Conservation (phyloP, 2,797 vertebrate species). For the Macropus fuliginosus region DNA sequence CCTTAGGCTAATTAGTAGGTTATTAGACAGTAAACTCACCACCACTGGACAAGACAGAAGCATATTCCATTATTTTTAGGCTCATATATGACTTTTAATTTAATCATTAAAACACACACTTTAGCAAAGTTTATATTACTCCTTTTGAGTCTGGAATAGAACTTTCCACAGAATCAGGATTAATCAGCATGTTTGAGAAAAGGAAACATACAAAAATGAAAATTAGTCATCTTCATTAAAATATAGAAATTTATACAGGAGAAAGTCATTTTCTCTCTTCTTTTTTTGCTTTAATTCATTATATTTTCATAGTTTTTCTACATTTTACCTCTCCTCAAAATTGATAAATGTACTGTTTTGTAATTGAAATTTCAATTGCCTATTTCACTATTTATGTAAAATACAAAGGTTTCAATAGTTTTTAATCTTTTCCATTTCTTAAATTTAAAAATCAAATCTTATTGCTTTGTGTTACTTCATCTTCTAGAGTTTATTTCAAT, state of each 20-base stretch:
- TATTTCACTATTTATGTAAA: background rate
- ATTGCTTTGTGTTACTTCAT: background rate
- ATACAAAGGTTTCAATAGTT: constrained; percentile 11
- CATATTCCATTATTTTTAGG: background rate
- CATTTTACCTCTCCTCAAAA: rapidly evolving
- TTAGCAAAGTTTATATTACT: background rate
- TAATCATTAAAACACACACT: background rate
- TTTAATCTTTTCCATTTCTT: background rate
- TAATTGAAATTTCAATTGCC: background rate
- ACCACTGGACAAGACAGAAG: background rate
- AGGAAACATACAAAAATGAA: constrained; percentile 10
- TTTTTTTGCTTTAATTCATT: background rate
- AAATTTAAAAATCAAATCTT: constrained; percentile 23
- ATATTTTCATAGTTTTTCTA: rapidly evolving
- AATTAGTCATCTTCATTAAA: constrained; percentile 35
- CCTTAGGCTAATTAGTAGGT: background rate
- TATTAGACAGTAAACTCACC: background rate
- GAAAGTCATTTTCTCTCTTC: background rate
- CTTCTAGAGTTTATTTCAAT: constrained; percentile 19
- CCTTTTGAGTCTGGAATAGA: background rate
- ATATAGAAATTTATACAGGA: constrained; percentile 1
- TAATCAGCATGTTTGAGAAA: background rate
- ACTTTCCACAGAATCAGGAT: constrained; percentile 12
- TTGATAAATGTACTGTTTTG: background rate
- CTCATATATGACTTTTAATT: background rate